These are phyloP conservation scores for Oreonectes daqikongensis DNA, from an alignment of 2,797 vertebrate genomes.

Conservation along the genomic window DNA sequence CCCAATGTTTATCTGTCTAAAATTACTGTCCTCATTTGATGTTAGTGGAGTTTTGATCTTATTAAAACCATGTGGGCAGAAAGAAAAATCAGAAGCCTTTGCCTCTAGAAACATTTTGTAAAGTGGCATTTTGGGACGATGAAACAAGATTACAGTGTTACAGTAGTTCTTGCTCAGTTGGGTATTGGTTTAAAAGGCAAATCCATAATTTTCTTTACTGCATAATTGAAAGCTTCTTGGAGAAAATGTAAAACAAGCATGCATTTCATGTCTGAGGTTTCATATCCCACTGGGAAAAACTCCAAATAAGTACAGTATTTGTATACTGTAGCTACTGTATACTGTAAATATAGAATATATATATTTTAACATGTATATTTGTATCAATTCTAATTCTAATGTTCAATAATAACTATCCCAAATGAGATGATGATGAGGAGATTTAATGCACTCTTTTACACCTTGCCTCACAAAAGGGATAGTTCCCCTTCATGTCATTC, in stretches of 20 bases:
- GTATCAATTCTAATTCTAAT: too few relatives aligned
- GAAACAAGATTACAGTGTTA: slow-evolving; percentile 43
- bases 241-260: too few relatives aligned
- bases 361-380: too few relatives aligned
- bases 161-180: slow-evolving; percentile 19
- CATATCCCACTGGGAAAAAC: slow-evolving; percentile 14
- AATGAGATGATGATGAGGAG: too few relatives aligned
- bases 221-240: slow-evolving; percentile 31
- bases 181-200: slow-evolving; percentile 24
- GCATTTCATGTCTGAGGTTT: slow-evolving; percentile 16
- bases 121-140: slow-evolving; percentile 30
- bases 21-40: slow-evolving; percentile 50
- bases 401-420: too few relatives aligned
- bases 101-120: slow-evolving; percentile 35
- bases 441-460: too few relatives aligned
- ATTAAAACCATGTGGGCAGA: slow-evolving; percentile 56
- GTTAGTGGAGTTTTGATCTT: slow-evolving; percentile 43
- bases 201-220: slow-evolving; percentile 20
- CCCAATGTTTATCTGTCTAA: slow-evolving; percentile 38
- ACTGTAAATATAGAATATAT: not conserved
- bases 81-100: slow-evolving; percentile 46
- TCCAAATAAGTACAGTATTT: slow-evolving; percentile 39
- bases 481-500: too few relatives aligned
- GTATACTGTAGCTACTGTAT: slow-evolving; percentile 32
- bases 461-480: not conserved